phyloP scores from a whole-genome alignment of 2,888 invertebrate species.

The Hemicrepidius hirtus region DNA sequence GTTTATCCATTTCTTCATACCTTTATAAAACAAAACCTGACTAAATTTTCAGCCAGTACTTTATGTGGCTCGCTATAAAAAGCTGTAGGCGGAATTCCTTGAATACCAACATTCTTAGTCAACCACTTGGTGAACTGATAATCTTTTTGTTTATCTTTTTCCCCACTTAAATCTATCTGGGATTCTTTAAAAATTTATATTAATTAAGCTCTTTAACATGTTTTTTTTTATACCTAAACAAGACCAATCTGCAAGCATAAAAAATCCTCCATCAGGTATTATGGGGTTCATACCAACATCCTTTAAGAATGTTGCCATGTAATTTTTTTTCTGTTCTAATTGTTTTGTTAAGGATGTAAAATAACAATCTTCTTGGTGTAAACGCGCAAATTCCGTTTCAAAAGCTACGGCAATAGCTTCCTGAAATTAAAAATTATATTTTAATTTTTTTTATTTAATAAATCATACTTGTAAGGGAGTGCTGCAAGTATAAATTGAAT shows the following conservation, averaged over 20 bases:
- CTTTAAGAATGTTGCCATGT: constrained; percentile 81
- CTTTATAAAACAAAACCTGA: constrained; percentile 97
- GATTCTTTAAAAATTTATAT: constrained; percentile 69
- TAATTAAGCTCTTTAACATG: no score
- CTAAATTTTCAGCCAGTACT: constrained; percentile 86
- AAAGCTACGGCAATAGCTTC: constrained; percentile 95
- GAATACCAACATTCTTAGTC: constrained; percentile 92
- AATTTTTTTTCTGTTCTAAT: constrained; percentile 86
- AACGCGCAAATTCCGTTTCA: constrained; percentile 85
- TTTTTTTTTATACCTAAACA: not conserved
- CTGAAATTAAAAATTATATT: constrained; percentile 70
- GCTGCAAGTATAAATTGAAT: constrained; percentile 92
- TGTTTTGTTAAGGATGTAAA: constrained; percentile 85
- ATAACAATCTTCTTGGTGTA: constrained; percentile 86
- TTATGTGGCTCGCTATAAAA: constrained; percentile 92
- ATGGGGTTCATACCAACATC: constrained; percentile 93
- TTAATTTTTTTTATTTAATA: no score
- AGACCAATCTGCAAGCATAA: constrained; percentile 95
- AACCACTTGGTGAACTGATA: constrained; percentile 97
- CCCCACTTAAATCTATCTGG: constrained; percentile 81
- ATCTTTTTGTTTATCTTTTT: constrained; percentile 85
- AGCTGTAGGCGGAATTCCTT: constrained; percentile 95
- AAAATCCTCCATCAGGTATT: constrained; percentile 97
- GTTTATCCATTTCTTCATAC: constrained; percentile 74
- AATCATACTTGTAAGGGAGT: constrained; percentile 92